Base-by-base conservation (phyloP, 2,888 invertebrate species). In the Polydesmus complanatus region DNA sequence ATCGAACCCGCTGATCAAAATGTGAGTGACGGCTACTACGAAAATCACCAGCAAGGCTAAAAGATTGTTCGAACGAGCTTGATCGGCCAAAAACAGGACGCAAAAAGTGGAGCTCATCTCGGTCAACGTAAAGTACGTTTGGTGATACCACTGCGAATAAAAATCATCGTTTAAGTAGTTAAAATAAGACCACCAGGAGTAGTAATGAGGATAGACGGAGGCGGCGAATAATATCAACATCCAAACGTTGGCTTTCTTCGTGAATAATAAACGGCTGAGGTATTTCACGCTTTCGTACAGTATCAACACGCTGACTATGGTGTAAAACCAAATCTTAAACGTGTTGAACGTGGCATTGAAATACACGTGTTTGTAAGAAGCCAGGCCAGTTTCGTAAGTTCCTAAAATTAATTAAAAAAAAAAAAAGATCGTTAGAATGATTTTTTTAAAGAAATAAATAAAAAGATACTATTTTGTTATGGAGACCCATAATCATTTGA, bases 101-200 rank as follows among this genome's bases (percentile, higher is more conserved):
- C 81, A 69, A 53, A 76, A 70, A 2, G 82, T 81, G 23, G 83
- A 83, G 65, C 80, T 70, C 23, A 83, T 67, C 73, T 84, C 84
- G 11, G 83, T 82, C 51, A 80, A 64, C 68, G 80, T 78, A 68
- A 81, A 81, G 70, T 83, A 81, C 65, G 82, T 70, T 69, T 84
- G 84, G 71, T 84, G 83, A 69, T 81, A 80, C 83, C 83, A 84
- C 69, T 83, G 83, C 27, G 78, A 78, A 70, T 83, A 83, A 69
- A 81, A 84, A 65, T 83, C 83, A 65, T 84, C 84, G 67, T 84
- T 84, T 78, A 82, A 83, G 69, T 83, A 84, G 71, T 83, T 83
- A 63, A 83, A 79, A 66, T 81, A 82, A 56, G 79, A 79, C 84
- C 83, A 84, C 73, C 83, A 83, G 1, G 82, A 79, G 67, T 83